Evolutionary conservation across 2,113 vertebrate genomes (phyloP), one percentile per base, ranked within the genome.

Genomic region (Gopherus evgoodei): DNA sequence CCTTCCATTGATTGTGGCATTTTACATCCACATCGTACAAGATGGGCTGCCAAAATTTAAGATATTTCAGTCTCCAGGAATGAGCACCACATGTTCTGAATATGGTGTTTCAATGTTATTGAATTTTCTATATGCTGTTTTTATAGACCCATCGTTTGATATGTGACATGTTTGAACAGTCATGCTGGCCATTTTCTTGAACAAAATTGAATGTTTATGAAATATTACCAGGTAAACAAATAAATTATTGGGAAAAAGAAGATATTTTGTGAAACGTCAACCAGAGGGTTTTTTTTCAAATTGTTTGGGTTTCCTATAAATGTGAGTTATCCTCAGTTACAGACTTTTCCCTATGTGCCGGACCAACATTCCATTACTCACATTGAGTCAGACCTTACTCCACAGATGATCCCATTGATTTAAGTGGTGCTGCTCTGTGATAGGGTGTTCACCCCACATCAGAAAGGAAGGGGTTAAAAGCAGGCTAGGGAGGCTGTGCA

Each of bases 211-310:
- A 95, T 95, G 90, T 93, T 19, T 27, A 44, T 75, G 56, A 88
- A 95, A 84, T 52, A 90, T 62, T 89, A 79, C 89, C 84, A 29
- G 44, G 24, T 88, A 84, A 95, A 96, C 89, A 96, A 97, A 97
- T 97, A 96, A 96, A 96, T 95, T 95, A 94, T 93, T 94, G 86
- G 72, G 93, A 42, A 86, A 84, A 44, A 16, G 62, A 1, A 62
- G 89, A 57, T 89, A 87, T 76, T 96, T 89, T 49, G 94, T 54
- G 86, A 79, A 53, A 38, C 19, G 57, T 56, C 56, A 90, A 53
- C 35, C 82, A 13, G 13, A 62, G 8, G 83, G 85, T 27, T 82
- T 42, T 82, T 42, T 78, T 69, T 42, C 47, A 49, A 49, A 50
- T 83, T n/a, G 42, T 89, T 89, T 83, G 50, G 27, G 19, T 72